A percentile compares a stretch with the other conserved stretches of the same genome.
Evolutionary conservation across 2,888 invertebrate genomes (phyloP).

Genomic region (Cosmorhoe ocellata): DNA sequence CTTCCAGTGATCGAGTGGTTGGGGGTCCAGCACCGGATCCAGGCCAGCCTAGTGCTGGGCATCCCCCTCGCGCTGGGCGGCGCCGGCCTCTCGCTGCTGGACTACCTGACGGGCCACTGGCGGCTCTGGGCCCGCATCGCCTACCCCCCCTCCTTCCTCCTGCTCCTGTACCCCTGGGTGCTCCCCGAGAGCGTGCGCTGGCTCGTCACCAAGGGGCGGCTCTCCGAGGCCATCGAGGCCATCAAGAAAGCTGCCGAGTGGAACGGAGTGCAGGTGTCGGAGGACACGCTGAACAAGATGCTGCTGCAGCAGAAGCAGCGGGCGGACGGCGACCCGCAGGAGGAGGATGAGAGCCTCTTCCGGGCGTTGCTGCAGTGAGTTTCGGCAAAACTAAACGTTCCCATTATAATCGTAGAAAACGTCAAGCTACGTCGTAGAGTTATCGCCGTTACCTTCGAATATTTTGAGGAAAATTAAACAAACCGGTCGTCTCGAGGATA

Average conservation of each 20-base stretch:
- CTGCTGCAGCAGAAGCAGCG: slow-evolving; percentile 53
- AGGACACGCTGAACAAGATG: slow-evolving; percentile 72
- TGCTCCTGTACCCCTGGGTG: slow-evolving; percentile 86
- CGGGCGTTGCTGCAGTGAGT: slow-evolving; percentile 64
- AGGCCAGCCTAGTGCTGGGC: slow-evolving; percentile 87
- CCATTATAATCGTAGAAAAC: no score
- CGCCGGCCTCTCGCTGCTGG: slow-evolving; percentile 84
- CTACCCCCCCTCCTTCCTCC: slow-evolving; percentile 86
- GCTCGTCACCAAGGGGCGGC: slow-evolving; percentile 86
- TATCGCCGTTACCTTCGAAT: no score
- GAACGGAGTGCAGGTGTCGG: slow-evolving; percentile 78
- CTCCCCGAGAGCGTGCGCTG: slow-evolving; percentile 90
- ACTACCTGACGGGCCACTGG: slow-evolving; percentile 88
- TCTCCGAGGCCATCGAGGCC: slow-evolving; percentile 83
- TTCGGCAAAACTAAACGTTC: neutral
- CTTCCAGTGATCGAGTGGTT: slow-evolving; percentile 88
- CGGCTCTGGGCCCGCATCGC: slow-evolving; percentile 85
- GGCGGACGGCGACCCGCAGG: slow-evolving; percentile 45
- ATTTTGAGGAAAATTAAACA: slow-evolving; percentile 4
- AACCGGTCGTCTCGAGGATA: neutral
- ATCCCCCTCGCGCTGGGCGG: slow-evolving; percentile 88
- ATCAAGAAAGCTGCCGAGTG: slow-evolving; percentile 83
- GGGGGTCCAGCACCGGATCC: slow-evolving; percentile 87
- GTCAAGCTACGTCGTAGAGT: no score
- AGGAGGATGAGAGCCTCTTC: slow-evolving; percentile 61